Evolutionary conservation across 2,888 invertebrate species (phyloP).

Genomic region (Gasteruption jaculator): DNA sequence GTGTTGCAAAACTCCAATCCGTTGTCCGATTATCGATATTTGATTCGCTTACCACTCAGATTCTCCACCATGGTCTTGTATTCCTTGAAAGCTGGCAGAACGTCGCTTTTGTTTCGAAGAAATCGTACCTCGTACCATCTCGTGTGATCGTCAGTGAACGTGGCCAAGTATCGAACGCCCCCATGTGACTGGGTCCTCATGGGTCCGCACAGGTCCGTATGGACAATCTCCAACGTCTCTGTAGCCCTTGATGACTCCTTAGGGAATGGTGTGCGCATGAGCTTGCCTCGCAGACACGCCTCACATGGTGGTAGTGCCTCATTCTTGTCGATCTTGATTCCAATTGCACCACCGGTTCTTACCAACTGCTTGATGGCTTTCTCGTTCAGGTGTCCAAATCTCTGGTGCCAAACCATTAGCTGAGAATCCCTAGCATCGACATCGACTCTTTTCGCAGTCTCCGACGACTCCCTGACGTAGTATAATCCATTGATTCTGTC

Average conservation of each 20-base stretch:
- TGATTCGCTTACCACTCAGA: slow-evolving; percentile 11
- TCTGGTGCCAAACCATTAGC: slow-evolving; percentile 12
- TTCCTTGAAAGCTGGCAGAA: slow-evolving; percentile 14
- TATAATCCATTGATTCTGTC: slow-evolving; percentile 14
- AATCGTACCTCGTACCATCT: slow-evolving; percentile 22
- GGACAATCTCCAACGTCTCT: slow-evolving; percentile 23
- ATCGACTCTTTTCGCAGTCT: not conserved
- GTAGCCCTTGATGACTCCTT: not conserved
- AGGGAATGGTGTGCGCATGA: slow-evolving; percentile 6
- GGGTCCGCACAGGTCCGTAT: slow-evolving; percentile 23
- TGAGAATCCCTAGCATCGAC: slow-evolving; percentile 3
- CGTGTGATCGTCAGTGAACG: slow-evolving; percentile 26
- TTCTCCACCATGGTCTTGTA: slow-evolving; percentile 16
- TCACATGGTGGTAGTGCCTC: slow-evolving; percentile 2
- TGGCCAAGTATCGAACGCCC: slow-evolving; percentile 21
- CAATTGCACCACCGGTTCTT: not conserved
- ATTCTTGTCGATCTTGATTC: slow-evolving; percentile 6
- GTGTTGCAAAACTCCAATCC: slow-evolving; percentile 12
- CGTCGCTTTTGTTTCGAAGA: slow-evolving; percentile 15
- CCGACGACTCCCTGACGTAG: slow-evolving; percentile 4
- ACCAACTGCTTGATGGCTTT: slow-evolving; percentile 8
- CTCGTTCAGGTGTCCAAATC: slow-evolving; percentile 11
- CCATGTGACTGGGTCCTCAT: slow-evolving; percentile 18
- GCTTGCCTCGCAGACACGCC: slow-evolving; percentile 11
- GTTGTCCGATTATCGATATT: slow-evolving; percentile 16